A percentile compares a stretch with the other conserved stretches of the same genome.
Conservation (phyloP, 2,888 invertebrate species). For the Lasioglossum oenotherae region DNA sequence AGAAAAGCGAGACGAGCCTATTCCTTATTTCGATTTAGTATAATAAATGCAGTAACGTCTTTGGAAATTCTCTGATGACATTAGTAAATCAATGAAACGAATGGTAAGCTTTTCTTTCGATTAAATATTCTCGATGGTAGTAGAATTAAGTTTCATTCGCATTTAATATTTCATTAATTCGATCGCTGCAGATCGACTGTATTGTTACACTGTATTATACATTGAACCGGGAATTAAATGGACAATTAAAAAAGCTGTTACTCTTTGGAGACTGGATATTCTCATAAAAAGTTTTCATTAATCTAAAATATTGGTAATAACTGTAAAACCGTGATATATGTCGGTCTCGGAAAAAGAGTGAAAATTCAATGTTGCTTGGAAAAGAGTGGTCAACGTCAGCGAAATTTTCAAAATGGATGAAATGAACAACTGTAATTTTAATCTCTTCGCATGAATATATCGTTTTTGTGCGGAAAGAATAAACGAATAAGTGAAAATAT, state of each 20-base stretch:
- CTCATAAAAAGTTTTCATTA: background rate
- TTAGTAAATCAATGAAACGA: background rate
- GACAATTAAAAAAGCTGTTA: background rate
- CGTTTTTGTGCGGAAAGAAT: background rate
- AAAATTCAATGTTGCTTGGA: background rate
- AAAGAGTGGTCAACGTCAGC: background rate
- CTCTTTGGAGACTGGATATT: background rate
- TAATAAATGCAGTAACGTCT: background rate
- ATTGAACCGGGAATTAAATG: conserved; percentile 1
- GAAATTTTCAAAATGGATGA: conserved; percentile 17
- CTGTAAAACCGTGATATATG: background rate
- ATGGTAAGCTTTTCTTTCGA: background rate
- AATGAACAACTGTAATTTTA: conserved; percentile 22
- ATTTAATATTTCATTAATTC: background rate
- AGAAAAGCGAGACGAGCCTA: background rate
- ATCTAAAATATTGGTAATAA: background rate
- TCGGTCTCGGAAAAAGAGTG: background rate
- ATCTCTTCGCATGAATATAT: conserved; percentile 9
- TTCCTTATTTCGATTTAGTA: background rate
- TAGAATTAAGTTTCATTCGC: background rate
- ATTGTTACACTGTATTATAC: background rate
- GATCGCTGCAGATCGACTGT: background rate
- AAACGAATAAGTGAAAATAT: background rate
- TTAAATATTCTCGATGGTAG: background rate
- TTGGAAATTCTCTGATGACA: background rate